phyloP scores from a whole-genome alignment of 2,113 vertebrate species.

The Indicator indicator region DNA sequence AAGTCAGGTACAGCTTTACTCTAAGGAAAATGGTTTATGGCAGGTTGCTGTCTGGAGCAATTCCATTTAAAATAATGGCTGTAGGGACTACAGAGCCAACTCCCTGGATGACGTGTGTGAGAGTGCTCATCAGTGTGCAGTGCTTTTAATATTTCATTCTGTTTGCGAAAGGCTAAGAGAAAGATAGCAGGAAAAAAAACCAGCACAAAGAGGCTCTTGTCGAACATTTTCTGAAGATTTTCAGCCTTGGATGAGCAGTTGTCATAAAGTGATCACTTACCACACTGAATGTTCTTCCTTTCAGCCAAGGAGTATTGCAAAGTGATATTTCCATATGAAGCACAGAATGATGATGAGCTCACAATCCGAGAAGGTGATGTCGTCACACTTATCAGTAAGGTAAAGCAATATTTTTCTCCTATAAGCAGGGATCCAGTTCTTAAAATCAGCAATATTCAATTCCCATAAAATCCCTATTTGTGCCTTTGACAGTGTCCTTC shows the following conservation, averaged over 20 bases:
- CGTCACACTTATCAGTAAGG: conserved; percentile 93
- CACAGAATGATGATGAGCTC: conserved; percentile 96
- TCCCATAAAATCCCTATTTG: background rate
- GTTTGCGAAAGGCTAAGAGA: background rate
- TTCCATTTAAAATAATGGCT: background rate
- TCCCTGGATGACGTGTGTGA: background rate
- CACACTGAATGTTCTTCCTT: conserved; percentile 53
- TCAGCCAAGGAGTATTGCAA: conserved; percentile 95
- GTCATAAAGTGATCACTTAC: conserved; percentile 29
- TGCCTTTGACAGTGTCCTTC: background rate
- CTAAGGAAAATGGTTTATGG: background rate
- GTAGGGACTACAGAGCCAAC: background rate
- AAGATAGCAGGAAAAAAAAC: background rate
- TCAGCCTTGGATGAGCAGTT: background rate
- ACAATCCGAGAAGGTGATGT: conserved; percentile 96
- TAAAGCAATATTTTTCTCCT: conserved; percentile 64
- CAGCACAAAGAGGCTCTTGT: background rate
- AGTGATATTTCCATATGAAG: conserved; percentile 96
- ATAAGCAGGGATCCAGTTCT: background rate
- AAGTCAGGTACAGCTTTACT: background rate
- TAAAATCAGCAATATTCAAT: background rate
- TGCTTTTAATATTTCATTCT: conserved; percentile 22
- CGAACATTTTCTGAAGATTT: background rate
- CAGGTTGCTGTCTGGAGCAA: background rate
- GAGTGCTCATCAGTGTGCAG: background rate